Evolutionary conservation across 2,797 vertebrate species (phyloP), one percentile per base, ranked within the genome.

Genomic region (Percopsis omiscomaycus): DNA sequence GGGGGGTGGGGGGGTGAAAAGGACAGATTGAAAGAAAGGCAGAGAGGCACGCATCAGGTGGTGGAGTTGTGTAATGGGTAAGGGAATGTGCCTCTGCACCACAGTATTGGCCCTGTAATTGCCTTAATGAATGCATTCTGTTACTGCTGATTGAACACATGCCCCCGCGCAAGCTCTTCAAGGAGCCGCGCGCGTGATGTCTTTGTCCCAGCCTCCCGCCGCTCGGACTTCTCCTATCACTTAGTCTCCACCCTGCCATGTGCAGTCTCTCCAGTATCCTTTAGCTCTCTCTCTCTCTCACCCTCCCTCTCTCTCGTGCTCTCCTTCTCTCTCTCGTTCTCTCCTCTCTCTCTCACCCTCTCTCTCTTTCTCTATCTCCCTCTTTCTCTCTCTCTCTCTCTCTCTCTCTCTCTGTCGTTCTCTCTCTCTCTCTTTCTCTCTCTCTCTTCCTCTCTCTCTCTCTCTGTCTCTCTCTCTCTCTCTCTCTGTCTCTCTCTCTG

Each of bases 81-180:
- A 74, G 72, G 85, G 76, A 86, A 78, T 61, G 67, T 78, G 82
- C 73, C 77, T 68, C 55, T 29, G 72, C 61, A 59, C 86, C 73
- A 77, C 79, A 82, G 87, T 82, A 89, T 85, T 84, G 79, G 74
- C 69, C 32, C 29, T 22, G 77, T 89, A 90, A 91, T 92, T 89
- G 87, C 68, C 82, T 84, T 88, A 90, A 91, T 89, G 84, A 90
- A 88, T 82, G 83, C 80, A 79, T 90, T 87, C 75, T 91, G 88
- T 83, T 89, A 74, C 75, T 70, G 84, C 77, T 87, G 85, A 91
- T 85, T 88, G 84, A 89, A 87, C 70, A 73, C 77, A 71, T 79
- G 83, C 73, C 84, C 81, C 81, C 3, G 48, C n/a, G 55, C 61
- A 66, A 55, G 5, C 72, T 79, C 82, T 82, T 88, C 54, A 44